Percentiles rank a stretch among this genome's conserved stretches.
Evolutionary conservation across 2,113 vertebrate species (phyloP).

Genomic region (Takifugu flavidus): DNA sequence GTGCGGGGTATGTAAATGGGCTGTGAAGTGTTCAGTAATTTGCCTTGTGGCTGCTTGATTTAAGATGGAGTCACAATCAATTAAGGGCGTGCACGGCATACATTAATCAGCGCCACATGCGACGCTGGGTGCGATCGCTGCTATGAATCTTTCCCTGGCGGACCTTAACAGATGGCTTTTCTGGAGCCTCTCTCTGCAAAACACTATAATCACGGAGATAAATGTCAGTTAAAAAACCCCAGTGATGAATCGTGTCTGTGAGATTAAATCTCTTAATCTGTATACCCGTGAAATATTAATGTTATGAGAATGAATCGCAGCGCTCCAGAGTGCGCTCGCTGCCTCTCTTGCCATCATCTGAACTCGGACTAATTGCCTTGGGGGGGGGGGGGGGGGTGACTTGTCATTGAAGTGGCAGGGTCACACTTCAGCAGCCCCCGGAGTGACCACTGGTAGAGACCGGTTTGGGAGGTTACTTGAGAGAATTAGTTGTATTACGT

Average conservation of each 20-base stretch:
- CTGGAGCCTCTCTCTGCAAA: slow-evolving; percentile 40
- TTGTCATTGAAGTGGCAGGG: slow-evolving; percentile 27
- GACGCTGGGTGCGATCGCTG: not conserved
- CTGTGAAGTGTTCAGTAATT: slow-evolving; percentile 27
- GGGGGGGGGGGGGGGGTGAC: slow-evolving; percentile 33
- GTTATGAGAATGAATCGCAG: slow-evolving; percentile 37
- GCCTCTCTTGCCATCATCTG: slow-evolving; percentile 39
- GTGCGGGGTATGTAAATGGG: slow-evolving; percentile 15
- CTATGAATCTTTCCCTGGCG: slow-evolving; percentile 22
- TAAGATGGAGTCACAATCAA: slow-evolving; percentile 11
- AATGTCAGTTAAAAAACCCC: slow-evolving; percentile 58
- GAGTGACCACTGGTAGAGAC: slow-evolving; percentile 2
- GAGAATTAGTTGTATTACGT: slow-evolving; percentile 25
- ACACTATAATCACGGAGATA: slow-evolving; percentile 34
- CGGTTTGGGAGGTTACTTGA: slow-evolving; percentile 36
- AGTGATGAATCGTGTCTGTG: slow-evolving; percentile 51
- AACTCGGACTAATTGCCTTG: slow-evolving; percentile 30
- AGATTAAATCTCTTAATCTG: slow-evolving; percentile 64
- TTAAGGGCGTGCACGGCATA: not conserved
- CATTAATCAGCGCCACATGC: slow-evolving; percentile 2
- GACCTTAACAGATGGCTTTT: slow-evolving; percentile 58
- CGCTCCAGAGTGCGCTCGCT: not conserved
- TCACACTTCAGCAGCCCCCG: slow-evolving; percentile 34
- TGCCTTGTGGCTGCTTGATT: slow-evolving; percentile 8
- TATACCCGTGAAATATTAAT: slow-evolving; percentile 57